Base-by-base conservation (phyloP, 2,113 vertebrate genomes). In the Dissostichus mawsoni region DNA sequence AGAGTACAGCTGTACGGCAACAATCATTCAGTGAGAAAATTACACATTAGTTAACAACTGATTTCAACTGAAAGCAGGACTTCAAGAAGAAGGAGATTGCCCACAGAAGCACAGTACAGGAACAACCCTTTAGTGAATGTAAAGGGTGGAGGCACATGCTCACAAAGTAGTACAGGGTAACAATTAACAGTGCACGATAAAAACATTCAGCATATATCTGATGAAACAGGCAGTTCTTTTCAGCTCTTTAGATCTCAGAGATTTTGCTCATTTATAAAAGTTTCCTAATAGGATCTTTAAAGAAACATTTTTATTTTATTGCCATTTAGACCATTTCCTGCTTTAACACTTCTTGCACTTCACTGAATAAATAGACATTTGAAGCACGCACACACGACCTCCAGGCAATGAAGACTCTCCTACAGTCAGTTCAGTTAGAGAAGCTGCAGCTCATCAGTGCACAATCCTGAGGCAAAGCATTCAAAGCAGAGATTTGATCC, bases 201-300 rank as follows among this genome's bases (percentile, higher is more conserved):
- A 67, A 74, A 41, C 56, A 4, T 14, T 78, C 80, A 83, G 67
- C 83, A 80, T 80, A 87, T 82, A 87, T 89, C 72, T 79, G 89
- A 85, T 91, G 89, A 90, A 93, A 91, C 89, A 90, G 81, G 74
- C 86, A 83, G 81, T 87, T 91, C 3, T 67, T 74, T 69, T 76
- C 72, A 75, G 68, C 59, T 58, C 41, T 36, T 47, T 11, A 76
- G 56, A 41, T 78, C 66, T 78, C 59, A 53, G 29, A 71, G 25
- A 69, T 75, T 79, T 75, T 2, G 16, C 16, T n/a, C 8, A 41
- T 25, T 62, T 58, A 7, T 65, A 16, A 63, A 78, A 13, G 3
- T 47, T 70, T 74, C 70, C 25, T 76, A 50, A 78, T 79, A 69
- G 64, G 64, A 78, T 68, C 45, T 76, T 84, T 87, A 14, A 82